A percentile compares a stretch with the other conserved stretches of the same genome.
These are phyloP conservation scores for Cyanoderma ruficeps DNA, from an alignment of 2,113 vertebrate genomes.

Conservation along the genomic window DNA sequence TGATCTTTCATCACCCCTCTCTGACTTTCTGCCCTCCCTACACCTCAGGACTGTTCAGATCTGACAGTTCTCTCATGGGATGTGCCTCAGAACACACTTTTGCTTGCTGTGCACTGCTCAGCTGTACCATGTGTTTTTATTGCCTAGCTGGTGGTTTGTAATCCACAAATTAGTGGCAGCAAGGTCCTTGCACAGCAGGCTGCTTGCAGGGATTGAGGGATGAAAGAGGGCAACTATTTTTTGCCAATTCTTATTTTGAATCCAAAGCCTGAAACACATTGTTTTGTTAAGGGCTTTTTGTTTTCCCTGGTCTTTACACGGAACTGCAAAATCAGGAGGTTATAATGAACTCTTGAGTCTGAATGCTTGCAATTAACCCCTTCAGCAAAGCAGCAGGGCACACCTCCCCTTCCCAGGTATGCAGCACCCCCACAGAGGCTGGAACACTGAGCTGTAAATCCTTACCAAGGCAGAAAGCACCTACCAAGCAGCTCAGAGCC, in stretches of 20 bases:
- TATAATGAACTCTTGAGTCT: not conserved
- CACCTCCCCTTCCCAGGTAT: not conserved
- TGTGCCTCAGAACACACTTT: not conserved
- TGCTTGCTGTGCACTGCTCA: not conserved
- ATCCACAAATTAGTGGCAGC: not conserved
- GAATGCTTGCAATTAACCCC: not conserved
- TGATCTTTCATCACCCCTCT: not conserved
- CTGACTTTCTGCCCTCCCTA: not conserved
- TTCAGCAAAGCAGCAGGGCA: not conserved
- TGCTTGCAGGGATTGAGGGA: fast-evolving
- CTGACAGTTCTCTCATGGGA: not conserved
- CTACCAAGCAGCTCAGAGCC: not conserved
- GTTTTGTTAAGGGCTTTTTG: not conserved
- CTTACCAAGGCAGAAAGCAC: not conserved
- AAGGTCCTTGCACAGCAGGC: not conserved
- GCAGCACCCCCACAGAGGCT: not conserved
- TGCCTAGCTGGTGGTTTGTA: not conserved
- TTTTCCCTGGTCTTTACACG: not conserved
- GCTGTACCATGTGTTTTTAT: fast-evolving
- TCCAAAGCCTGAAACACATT: not conserved
- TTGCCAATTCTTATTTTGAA: not conserved
- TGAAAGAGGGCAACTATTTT: not conserved
- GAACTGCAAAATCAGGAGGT: not conserved
- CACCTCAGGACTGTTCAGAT: not conserved
- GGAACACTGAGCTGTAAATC: not conserved